Evolutionary conservation across 2,113 vertebrate genomes (phyloP).

Genomic region (Ancistrus triradiatus): DNA sequence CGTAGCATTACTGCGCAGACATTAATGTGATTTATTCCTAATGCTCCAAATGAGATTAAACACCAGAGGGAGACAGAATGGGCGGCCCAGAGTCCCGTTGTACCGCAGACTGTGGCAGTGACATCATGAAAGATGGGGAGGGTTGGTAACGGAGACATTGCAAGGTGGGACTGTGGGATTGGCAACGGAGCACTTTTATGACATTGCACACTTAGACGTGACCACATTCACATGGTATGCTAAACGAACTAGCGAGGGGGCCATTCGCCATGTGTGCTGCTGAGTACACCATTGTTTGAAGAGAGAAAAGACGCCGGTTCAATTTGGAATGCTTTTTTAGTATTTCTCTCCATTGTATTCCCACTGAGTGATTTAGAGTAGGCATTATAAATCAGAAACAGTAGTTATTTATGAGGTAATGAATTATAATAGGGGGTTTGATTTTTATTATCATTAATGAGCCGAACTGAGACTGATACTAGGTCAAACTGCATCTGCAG

Average conservation of each 20-base stretch:
- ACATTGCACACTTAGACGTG: conserved; percentile 36
- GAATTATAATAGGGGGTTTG: too few relatives aligned
- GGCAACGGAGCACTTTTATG: conserved; percentile 28
- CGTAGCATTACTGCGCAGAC: conserved; percentile 35
- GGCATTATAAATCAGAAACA: too few relatives aligned
- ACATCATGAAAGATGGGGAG: conserved; percentile 42
- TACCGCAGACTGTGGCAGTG: conserved; percentile 28
- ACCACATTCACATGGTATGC: conserved; percentile 49
- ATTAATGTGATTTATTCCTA: conserved; percentile 47
- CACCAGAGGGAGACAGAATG: conserved; percentile 31
- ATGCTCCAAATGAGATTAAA: conserved; percentile 48
- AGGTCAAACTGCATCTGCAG: too few relatives aligned
- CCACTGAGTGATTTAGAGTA: neutral
- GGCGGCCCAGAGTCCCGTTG: conserved; percentile 24
- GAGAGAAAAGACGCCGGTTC: conserved; percentile 7
- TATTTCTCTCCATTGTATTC: neutral
- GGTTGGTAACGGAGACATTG: conserved; percentile 15
- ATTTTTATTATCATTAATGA: too few relatives aligned
- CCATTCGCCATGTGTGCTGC: conserved; percentile 27
- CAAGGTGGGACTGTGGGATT: conserved; percentile 35
- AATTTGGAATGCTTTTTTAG: neutral
- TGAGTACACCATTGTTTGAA: conserved; percentile 22
- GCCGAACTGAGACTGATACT: too few relatives aligned
- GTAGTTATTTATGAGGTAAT: too few relatives aligned
- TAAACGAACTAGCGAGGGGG: conserved; percentile 17